Evolutionary conservation across 2,113 vertebrate genomes (phyloP), one percentile per base, ranked within the genome.

Genomic region (Hassar affinis): DNA sequence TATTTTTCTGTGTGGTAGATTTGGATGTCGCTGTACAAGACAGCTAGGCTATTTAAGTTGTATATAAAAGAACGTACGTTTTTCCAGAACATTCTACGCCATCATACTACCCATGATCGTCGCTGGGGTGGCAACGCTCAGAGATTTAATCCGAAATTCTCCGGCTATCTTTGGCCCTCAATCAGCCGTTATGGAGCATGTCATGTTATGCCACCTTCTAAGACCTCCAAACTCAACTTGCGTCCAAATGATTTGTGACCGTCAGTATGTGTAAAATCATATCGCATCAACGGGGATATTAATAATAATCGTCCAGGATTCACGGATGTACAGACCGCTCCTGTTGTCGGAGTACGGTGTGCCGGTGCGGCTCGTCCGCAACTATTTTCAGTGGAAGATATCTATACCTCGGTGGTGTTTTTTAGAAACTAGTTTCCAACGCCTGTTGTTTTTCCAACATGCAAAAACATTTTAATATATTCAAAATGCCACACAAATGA

Each of bases 391-490:
- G n/a, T 15, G 25, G 17, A 80, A 27, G 59, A 76, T 30, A 54
- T 57, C 51, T 59, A 85, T 9, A 75, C 61, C 68, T 47, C 49
- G n/a, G 54, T 77, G 51, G 11, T 22, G 35, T 20, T 9, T n/a
- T n/a, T 79, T 54, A 62, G 82, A 49, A 56, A 85, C 77, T 84
- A 62, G 74, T 84, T 69, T 87, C 82, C 45, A 79, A 15, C 6
- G 66, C 33, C 84, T 83, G 75, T 74, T 54, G 80, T 52, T 86
- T 71, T 42, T 47, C 71, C 74, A 71, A 54, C 78, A 91, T 90
- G 90, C 90, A 92, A 92, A 92, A 54, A 85, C 51, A 84, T 91
- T 93, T 91, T 88, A 91, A 92, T 93, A 84, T 86, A 93, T 92
- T 91, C 87, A 93, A 92, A 93, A 71, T 25, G 54, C 17, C 80